Percentiles rank a stretch among this genome's conserved stretches.
phyloP scores from a whole-genome alignment of 2,113 vertebrate species.

The Tichodroma muraria region DNA sequence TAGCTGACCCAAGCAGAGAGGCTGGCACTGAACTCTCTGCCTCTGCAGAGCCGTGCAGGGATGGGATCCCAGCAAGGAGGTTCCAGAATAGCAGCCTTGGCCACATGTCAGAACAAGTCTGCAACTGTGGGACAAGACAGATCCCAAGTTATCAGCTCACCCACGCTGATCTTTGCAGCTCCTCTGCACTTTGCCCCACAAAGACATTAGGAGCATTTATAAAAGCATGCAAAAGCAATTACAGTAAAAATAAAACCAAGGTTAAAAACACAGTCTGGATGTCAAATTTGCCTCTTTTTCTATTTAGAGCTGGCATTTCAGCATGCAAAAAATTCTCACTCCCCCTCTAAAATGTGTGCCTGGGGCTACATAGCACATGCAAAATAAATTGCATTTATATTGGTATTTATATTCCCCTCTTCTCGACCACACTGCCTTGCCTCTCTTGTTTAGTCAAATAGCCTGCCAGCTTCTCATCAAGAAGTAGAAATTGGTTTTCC shows the following conservation, averaged over 20 bases:
- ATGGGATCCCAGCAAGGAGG: neutral
- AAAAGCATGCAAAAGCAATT: neutral
- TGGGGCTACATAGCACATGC: slow-evolving; percentile 31
- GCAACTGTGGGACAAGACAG: neutral
- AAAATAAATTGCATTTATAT: slow-evolving; percentile 61
- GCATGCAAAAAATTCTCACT: neutral
- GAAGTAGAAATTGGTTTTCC: slow-evolving; percentile 48
- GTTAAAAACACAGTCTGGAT: neutral
- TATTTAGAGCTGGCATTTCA: neutral
- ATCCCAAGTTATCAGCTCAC: neutral
- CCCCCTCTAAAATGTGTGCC: neutral
- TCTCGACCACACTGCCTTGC: neutral
- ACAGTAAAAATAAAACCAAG: slow-evolving; percentile 21
- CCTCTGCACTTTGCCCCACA: neutral
- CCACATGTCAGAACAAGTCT: neutral
- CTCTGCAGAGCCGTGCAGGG: neutral
- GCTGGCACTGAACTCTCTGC: neutral
- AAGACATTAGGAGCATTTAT: neutral
- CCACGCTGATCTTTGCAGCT: neutral
- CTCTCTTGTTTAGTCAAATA: slow-evolving; percentile 46
- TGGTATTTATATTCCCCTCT: slow-evolving; percentile 46
- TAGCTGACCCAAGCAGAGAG: neutral
- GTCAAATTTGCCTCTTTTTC: neutral
- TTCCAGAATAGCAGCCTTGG: neutral
- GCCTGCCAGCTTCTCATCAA: slow-evolving; percentile 63